Conservation (phyloP, 1,140 invertebrate species). For the Globodera rostochiensis region DNA sequence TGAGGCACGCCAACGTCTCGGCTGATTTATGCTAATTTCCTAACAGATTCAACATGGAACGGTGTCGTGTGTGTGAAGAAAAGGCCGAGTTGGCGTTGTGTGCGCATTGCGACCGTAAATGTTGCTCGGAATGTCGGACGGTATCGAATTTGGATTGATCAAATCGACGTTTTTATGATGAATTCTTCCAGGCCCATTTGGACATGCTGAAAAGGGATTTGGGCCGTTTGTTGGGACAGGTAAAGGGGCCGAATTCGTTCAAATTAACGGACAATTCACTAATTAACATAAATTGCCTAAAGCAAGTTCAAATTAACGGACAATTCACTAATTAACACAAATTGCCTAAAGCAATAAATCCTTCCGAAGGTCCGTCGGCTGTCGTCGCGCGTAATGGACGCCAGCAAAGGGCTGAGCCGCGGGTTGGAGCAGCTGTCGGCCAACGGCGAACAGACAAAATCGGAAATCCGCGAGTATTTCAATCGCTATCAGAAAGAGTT, state of each 20-base stretch:
- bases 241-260: conserved; percentile 7
- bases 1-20: background rate
- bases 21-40: conserved; percentile 4
- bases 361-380: conserved; percentile 54
- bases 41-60: conserved; percentile 63
- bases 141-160: conserved; percentile 54
- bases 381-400: conserved; percentile 59
- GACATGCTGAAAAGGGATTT: conserved; percentile 92
- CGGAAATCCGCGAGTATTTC: conserved; percentile 63
- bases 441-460: conserved; percentile 63
- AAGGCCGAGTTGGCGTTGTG: conserved; percentile 86
- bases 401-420: conserved; percentile 54
- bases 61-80: conserved; percentile 77
- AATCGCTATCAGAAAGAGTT: conserved; percentile 59
- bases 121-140: conserved; percentile 50
- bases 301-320: too few species aligned
- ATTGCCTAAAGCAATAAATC: background rate
- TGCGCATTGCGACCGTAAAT: conserved; percentile 90
- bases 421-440: conserved; percentile 52
- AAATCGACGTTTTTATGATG: background rate
- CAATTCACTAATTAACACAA: too few species aligned
- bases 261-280: too few species aligned
- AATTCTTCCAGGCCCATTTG: conserved; percentile 74
- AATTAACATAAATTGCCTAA: too few species aligned
- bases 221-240: conserved; percentile 73